Conservation (phyloP, 2,888 invertebrate genomes). For the Scaptomyza parva region DNA sequence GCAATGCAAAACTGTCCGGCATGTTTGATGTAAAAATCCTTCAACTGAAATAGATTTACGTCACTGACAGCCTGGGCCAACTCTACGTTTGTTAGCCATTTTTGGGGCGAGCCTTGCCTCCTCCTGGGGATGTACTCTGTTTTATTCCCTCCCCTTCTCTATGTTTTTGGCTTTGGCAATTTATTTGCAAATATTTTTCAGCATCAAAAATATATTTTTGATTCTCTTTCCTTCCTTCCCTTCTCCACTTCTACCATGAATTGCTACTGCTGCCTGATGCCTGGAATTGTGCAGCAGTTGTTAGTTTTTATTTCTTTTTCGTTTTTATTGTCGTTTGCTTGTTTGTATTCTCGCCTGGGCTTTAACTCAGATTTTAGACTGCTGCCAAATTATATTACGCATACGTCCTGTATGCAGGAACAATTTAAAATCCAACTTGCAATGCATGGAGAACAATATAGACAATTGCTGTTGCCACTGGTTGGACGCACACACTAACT, state of each 20-base stretch:
- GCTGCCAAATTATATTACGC: slow-evolving; percentile 51
- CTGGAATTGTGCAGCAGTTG: slow-evolving; percentile 60
- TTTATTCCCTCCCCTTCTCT: neutral
- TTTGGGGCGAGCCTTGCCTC: slow-evolving; percentile 22
- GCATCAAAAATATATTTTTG: slow-evolving; percentile 66
- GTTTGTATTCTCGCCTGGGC: slow-evolving; percentile 50
- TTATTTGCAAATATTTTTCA: slow-evolving; percentile 78
- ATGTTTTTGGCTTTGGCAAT: slow-evolving; percentile 53
- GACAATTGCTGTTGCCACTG: slow-evolving; percentile 30
- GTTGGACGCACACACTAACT: neutral
- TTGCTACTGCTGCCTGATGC: neutral
- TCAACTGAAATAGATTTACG: slow-evolving; percentile 81
- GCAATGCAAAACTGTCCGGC: slow-evolving; percentile 74
- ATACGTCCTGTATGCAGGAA: slow-evolving; percentile 37
- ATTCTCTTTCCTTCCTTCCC: slow-evolving; percentile 1
- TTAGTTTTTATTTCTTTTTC: slow-evolving; percentile 53
- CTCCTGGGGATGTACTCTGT: slow-evolving; percentile 9
- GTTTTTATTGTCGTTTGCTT: slow-evolving; percentile 23
- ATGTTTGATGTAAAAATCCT: slow-evolving; percentile 80
- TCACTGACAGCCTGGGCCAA: slow-evolving; percentile 72
- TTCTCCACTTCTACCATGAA: slow-evolving; percentile 1
- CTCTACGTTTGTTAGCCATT: slow-evolving; percentile 60
- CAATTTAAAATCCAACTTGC: slow-evolving; percentile 45
- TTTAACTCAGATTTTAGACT: slow-evolving; percentile 55
- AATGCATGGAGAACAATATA: slow-evolving; percentile 27